A percentile compares a stretch with the other conserved stretches of the same genome.
Conservation (phyloP, 2,888 invertebrate genomes). For the Emmelina monodactyla region DNA sequence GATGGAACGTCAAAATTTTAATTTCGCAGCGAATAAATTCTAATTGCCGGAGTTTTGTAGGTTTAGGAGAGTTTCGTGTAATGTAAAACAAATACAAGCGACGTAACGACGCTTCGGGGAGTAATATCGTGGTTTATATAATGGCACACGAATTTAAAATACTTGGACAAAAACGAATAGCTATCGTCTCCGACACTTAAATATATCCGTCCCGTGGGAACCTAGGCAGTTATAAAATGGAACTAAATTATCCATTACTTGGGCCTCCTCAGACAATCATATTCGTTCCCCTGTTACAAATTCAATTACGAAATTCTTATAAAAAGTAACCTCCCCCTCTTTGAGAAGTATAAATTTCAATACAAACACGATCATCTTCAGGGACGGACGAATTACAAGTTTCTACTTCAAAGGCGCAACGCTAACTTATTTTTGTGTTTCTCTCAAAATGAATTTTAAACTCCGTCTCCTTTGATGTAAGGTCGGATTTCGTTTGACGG, state of each 20-base stretch:
- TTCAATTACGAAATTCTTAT: not conserved
- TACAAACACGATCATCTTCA: not conserved
- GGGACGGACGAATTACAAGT: not conserved
- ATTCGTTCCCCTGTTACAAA: not conserved
- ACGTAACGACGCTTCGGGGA: too few species aligned
- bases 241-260: not conserved
- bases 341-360: slow-evolving; percentile 1
- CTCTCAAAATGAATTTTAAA: not conserved
- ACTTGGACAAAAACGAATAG: too few species aligned
- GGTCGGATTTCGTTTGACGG: not conserved
- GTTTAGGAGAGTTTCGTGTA: too few species aligned
- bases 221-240: not conserved
- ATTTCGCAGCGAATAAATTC: too few species aligned
- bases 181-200: too few species aligned
- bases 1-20: too few species aligned
- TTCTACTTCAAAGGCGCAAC: slow-evolving; percentile 1
- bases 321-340: not conserved
- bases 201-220: too few species aligned
- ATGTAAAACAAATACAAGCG: too few species aligned
- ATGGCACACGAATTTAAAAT: too few species aligned
- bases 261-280: not conserved
- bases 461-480: not conserved
- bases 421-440: not conserved
- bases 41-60: too few species aligned
- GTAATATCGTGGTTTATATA: too few species aligned